Percentiles rank a stretch among this genome's conserved stretches.
phyloP scores from a whole-genome alignment of 2,888 invertebrate species.

The Scelioninae gen. 1 region DNA sequence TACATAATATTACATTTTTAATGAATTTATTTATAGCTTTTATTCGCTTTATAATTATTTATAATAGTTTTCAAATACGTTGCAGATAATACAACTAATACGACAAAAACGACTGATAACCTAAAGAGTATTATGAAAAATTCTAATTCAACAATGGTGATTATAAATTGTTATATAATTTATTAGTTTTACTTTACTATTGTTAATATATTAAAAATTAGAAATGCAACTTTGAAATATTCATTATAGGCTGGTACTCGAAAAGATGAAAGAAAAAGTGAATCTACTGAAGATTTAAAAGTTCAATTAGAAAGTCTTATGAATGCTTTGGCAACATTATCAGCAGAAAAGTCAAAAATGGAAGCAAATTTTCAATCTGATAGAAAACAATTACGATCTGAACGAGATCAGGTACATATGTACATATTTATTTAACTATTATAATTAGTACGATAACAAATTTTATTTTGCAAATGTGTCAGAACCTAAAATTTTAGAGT shows the following conservation, averaged over 20 bases:
- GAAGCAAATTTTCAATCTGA: conserved; percentile 92
- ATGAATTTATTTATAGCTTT: too few relatives aligned
- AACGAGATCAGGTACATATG: conserved; percentile 84
- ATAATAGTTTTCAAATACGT: neutral
- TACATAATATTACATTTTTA: too few relatives aligned
- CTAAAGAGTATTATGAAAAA: conserved; percentile 22
- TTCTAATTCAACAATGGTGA: conserved; percentile 39
- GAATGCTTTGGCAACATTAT: conserved; percentile 90
- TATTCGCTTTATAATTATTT: neutral
- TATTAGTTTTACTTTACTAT: neutral
- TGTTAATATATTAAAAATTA: neutral
- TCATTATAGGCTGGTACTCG: conserved; percentile 28
- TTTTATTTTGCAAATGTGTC: too few relatives aligned
- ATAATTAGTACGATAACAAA: neutral
- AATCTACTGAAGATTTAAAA: conserved; percentile 81
- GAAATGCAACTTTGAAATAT: neutral
- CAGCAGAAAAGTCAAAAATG: conserved; percentile 93
- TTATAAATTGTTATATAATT: neutral
- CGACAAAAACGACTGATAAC: conserved; percentile 8
- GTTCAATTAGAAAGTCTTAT: conserved; percentile 87
- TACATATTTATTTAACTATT: neutral
- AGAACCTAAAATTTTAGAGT: too few relatives aligned
- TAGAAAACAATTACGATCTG: conserved; percentile 87
- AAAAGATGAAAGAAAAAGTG: conserved; percentile 73
- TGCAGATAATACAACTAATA: conserved; percentile 17